These are phyloP conservation scores for Erynnis tages DNA, from an alignment of 2,888 invertebrate genomes.

Conservation along the genomic window DNA sequence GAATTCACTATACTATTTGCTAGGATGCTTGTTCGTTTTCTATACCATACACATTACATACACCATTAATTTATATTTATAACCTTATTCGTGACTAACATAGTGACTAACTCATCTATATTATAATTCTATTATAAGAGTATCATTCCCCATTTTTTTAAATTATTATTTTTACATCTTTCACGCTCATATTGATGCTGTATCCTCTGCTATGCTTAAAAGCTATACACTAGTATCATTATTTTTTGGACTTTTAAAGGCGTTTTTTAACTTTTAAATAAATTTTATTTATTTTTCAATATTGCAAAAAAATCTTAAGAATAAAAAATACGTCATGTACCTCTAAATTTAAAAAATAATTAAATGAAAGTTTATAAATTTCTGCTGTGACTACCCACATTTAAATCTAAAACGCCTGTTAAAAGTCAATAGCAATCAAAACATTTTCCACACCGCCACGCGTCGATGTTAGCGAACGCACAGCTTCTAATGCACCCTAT, in stretches of 20 bases:
- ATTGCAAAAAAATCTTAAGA: no score
- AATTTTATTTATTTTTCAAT: neutral
- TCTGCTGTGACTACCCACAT: neutral
- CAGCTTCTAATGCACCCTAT: slow-evolving; percentile 50
- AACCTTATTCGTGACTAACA: slow-evolving; percentile 25
- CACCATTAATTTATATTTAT: no score
- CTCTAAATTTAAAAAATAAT: no score
- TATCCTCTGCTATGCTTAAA: slow-evolving; percentile 26
- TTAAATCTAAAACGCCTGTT: slow-evolving; percentile 13
- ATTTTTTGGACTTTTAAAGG: slow-evolving; percentile 9
- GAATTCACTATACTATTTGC: no score
- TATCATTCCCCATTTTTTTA: neutral
- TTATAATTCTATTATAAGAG: neutral
- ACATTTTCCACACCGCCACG: slow-evolving; percentile 39
- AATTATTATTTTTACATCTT: neutral
- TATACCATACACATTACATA: no score
- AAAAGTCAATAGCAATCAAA: neutral
- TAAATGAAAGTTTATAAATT: no score
- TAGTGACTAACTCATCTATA: slow-evolving; percentile 2
- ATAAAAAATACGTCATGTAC: neutral
- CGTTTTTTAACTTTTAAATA: slow-evolving; percentile 13
- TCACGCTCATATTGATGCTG: slow-evolving; percentile 4
- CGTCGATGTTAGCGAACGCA: slow-evolving; percentile 47
- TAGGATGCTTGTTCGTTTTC: no score
- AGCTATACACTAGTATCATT: slow-evolving; percentile 26